Percentiles rank a stretch among this genome's conserved stretches.
Evolutionary conservation across 2,888 invertebrate genomes (phyloP).

Genomic region (Megamerina dolium): DNA sequence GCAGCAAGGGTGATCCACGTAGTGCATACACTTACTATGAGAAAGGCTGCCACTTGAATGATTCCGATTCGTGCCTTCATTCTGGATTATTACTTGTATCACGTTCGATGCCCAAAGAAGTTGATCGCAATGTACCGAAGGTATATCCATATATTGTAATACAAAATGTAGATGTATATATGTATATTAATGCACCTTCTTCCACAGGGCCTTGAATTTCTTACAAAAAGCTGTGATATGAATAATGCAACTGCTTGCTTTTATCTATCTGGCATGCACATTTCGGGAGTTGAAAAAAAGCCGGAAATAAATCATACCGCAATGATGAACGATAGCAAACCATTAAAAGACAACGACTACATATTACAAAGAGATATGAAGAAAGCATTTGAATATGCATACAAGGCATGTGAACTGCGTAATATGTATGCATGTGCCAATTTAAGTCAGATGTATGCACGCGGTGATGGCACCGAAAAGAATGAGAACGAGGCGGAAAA

Average conservation of each 20-base stretch:
- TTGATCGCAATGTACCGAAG: slow-evolving; percentile 57
- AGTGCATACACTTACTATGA: slow-evolving; percentile 67
- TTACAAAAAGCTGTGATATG: slow-evolving; percentile 57
- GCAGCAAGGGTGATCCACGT: slow-evolving; percentile 54
- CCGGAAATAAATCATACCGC: slow-evolving; percentile 35
- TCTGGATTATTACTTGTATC: slow-evolving; percentile 66
- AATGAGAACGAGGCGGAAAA: slow-evolving; percentile 64
- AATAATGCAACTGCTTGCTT: slow-evolving; percentile 70
- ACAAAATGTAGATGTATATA: not conserved
- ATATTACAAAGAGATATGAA: slow-evolving; percentile 61
- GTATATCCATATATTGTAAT: slow-evolving; percentile 35
- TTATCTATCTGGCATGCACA: slow-evolving; percentile 72
- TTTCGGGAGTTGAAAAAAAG: slow-evolving; percentile 63
- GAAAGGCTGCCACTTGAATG: slow-evolving; percentile 70
- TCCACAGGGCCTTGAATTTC: slow-evolving; percentile 54
- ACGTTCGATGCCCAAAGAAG: slow-evolving; percentile 52
- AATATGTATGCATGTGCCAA: slow-evolving; percentile 87
- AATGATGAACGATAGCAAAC: slow-evolving; percentile 8
- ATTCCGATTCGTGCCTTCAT: slow-evolving; percentile 67
- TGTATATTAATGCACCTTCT: too few relatives aligned
- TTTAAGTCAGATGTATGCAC: slow-evolving; percentile 77
- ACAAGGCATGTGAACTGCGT: slow-evolving; percentile 75
- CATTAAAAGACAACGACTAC: slow-evolving; percentile 46
- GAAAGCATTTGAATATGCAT: slow-evolving; percentile 72
- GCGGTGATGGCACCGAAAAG: slow-evolving; percentile 76